Base-by-base conservation (phyloP, 2,888 invertebrate genomes). In the Allacma fusca region DNA sequence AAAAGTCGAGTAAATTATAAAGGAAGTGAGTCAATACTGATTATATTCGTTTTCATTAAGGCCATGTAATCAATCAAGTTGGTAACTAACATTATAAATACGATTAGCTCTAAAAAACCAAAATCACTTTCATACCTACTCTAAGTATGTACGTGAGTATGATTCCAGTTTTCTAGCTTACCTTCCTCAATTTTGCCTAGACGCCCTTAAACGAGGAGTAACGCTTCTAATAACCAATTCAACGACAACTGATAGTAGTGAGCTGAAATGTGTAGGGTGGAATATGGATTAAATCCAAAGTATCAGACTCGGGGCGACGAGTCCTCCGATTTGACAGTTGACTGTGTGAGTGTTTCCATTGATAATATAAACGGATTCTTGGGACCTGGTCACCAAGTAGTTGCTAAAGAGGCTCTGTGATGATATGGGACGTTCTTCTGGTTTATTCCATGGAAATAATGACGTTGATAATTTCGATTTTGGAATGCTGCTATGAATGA, bases 261-360 rank as follows among this genome's bases (percentile, higher is more conserved):
- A 50, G 50, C 16, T 50, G 28, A 59, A 21, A 64, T 28, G 24
- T 28, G 64, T 64, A 13, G 19, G 24, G 64, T 28, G 57, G 72
- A 28, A 57, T 40, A 68, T 26, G 13, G 59, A 59, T 72, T 78
- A 78, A 19, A 80, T 71, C 80, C 80, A 80, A 24, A 75, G 43
- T 29, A 80, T 78, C n/a, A 78, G 59, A 67, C 62, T 65, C 9
- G 80, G 80, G 40, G 71, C 50, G 21, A 74, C n/a, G 13, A 92
- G 88, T 68, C 91, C 91, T 68, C 91, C 91, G 82, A 92, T 92
- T 86, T 92, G 91, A 87, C 93, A 93, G 87, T 92, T 92, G 78
- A 92, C 91, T 67, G 91, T 91, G 85, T 91, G 88, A 80, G 91
- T 91, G 84, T 90, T 90, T 13, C 92, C 92, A 85, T 92, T 92